phyloP scores from a whole-genome alignment of 1,140 invertebrate genomes.

The Drosophila tropicalis region DNA sequence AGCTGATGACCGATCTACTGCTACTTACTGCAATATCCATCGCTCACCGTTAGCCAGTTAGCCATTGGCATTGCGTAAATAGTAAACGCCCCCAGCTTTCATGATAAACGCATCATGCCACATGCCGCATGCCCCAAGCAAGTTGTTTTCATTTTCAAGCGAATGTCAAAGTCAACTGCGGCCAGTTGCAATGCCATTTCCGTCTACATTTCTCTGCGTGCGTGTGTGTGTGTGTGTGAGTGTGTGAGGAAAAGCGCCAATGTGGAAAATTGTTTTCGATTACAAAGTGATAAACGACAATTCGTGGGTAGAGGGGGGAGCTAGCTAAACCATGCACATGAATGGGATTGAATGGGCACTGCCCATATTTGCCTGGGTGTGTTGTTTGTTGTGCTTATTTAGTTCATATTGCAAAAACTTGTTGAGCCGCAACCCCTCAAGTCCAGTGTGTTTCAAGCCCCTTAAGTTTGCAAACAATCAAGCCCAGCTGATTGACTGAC shows the following conservation, averaged over 20 bases:
- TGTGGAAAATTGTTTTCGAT: conserved; percentile 63
- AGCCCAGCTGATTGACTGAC: conserved; percentile 4
- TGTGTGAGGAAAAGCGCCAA: conserved; percentile 42
- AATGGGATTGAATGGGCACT: conserved; percentile 11
- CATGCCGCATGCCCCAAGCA: conserved; percentile 37
- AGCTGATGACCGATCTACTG: conserved; percentile 32
- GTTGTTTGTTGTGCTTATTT: conserved; percentile 13
- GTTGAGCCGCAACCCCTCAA: conserved; percentile 10
- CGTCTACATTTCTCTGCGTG: neutral
- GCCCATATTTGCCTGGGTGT: conserved; percentile 23
- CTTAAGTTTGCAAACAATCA: conserved; percentile 10
- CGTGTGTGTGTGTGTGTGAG: conserved; percentile 2
- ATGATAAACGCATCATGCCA: neutral
- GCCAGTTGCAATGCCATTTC: neutral
- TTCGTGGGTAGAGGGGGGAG: neutral
- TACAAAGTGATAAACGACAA: conserved; percentile 37
- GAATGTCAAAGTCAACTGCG: conserved; percentile 52
- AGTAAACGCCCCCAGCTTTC: no score
- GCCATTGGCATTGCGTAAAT: conserved; percentile 44
- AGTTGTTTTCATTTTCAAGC: conserved; percentile 48
- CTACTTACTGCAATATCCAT: neutral
- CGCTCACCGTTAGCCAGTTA: neutral
- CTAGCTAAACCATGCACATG: conserved; percentile 1
- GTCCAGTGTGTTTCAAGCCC: conserved; percentile 1
- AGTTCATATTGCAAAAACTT: conserved; percentile 11